These are phyloP conservation scores for Gila robusta DNA, from an alignment of 2,797 vertebrate genomes.

Conservation along the genomic window DNA sequence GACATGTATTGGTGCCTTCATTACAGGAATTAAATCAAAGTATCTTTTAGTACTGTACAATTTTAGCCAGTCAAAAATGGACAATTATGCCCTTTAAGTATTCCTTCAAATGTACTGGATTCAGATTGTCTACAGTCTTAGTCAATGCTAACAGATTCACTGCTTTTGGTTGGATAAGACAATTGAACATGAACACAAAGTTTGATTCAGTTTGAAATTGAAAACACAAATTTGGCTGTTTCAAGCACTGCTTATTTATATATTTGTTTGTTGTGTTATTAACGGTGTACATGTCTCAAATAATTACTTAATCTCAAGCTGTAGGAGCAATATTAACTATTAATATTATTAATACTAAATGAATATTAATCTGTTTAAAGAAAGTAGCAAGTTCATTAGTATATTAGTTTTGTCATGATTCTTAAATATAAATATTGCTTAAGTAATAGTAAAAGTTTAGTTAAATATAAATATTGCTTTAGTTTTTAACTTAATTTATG, in stretches of 20 bases:
- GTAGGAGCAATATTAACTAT: neutral
- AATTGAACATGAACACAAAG: too few relatives aligned
- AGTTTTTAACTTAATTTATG: neutral
- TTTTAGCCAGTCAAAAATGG: neutral
- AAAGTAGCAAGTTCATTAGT: neutral
- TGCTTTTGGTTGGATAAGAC: neutral
- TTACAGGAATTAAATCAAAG: constrained; percentile 1
- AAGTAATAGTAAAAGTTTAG: too few relatives aligned
- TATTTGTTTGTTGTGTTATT: neutral
- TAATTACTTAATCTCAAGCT: neutral
- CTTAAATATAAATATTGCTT: neutral
- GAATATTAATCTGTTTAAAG: neutral
- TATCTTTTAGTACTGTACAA: neutral
- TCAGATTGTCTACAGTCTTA: neutral
- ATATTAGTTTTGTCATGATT: neutral
- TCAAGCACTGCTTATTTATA: neutral
- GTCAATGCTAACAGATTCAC: neutral
- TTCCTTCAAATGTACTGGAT: neutral
- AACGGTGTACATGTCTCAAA: neutral
- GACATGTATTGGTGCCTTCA: neutral
- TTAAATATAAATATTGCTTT: too few relatives aligned
- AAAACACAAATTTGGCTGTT: too few relatives aligned
- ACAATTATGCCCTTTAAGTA: neutral
- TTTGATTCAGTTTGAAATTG: too few relatives aligned
- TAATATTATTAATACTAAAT: neutral